Conservation (phyloP, 2,888 invertebrate species). For the Ethmia dodecea region DNA sequence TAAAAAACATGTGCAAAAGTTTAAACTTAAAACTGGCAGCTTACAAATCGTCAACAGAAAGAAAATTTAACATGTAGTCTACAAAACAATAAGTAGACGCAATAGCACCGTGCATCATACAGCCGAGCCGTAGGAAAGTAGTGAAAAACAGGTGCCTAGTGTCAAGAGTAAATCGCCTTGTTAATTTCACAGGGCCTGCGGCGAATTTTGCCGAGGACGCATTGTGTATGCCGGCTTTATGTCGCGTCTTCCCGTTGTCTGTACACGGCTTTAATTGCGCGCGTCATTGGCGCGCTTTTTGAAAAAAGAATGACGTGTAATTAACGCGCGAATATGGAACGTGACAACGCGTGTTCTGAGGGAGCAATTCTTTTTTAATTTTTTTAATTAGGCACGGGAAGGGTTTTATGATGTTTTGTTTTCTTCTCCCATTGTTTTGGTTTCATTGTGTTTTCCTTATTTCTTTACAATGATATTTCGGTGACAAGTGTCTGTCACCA, state of each 20-base stretch:
- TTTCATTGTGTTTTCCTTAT: no score
- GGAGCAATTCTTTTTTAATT: conserved; percentile 59
- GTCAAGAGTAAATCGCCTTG: conserved; percentile 79
- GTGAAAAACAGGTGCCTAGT: conserved; percentile 70
- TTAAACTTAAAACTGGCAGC: conserved; percentile 19
- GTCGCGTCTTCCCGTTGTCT: conserved; percentile 75
- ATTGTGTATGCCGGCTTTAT: conserved; percentile 75
- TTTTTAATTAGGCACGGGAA: conserved; percentile 70
- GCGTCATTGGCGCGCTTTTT: conserved; percentile 77
- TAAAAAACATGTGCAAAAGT: conserved; percentile 20
- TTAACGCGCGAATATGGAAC: conserved; percentile 77
- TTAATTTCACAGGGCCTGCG: conserved; percentile 76
- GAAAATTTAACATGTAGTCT: conserved; percentile 26
- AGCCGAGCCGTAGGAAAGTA: conserved; percentile 50
- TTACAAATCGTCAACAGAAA: conserved; percentile 16
- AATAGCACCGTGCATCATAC: conserved; percentile 35
- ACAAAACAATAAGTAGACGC: conserved; percentile 35
- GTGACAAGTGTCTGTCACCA: no score
- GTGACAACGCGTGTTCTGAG: conserved; percentile 74
- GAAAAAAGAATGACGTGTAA: conserved; percentile 78
- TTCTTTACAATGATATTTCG: no score
- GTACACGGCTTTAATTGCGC: conserved; percentile 76
- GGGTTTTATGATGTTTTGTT: conserved; percentile 38
- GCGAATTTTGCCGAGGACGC: conserved; percentile 76
- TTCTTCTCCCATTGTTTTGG: conserved; percentile 13